Evolutionary conservation across 2,797 vertebrate species (phyloP), one percentile per base, ranked within the genome.

Genomic region (Leptodactylus fallax): DNA sequence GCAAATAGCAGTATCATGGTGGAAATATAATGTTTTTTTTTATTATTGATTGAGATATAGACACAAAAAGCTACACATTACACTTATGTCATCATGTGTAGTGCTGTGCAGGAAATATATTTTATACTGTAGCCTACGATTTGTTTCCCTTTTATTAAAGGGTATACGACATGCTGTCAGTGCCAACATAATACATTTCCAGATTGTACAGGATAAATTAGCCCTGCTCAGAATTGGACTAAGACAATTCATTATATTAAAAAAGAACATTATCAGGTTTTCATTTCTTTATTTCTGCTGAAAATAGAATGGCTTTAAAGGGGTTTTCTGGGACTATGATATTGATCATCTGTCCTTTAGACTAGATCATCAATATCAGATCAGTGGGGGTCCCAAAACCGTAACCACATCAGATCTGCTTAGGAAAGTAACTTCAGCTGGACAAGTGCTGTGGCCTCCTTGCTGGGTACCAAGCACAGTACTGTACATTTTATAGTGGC

Each of bases 11-110:
- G 63, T 71, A n/a, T 71, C 21, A 76, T 25, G 12, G 45, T 63
- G 10, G 16, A 87, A 71, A 71, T 85, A 36, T 45, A 67, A 1
- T 56, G 21, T 55, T 77, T 21, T 77, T 36, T 36, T 78, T 25
- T 85, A 45, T 21, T 85, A 79, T 78, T 67, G 80, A 67, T 67
- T 25, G 47, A 13, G 21, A 53, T 27, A 53, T 65, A 81, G 63
- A 49, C 61, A 58, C 16, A 77, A 49, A 61, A 47, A 19, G 47
- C 27, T 81, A 49, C 21, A 60, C 55, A 10, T 19, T 79, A 47
- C 9, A 23, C 74, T 47, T 51, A 13, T 49, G 49, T 76, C 49
- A 51, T 23, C 72, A 49, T 72, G 36, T 74, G 71, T 47, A 51
- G 19, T 49, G 17, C 12, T 17, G 17, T 36, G 27, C 25, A 36